These are phyloP conservation scores for Garra rufa DNA, from an alignment of 2,113 vertebrate species.

Conservation along the genomic window DNA sequence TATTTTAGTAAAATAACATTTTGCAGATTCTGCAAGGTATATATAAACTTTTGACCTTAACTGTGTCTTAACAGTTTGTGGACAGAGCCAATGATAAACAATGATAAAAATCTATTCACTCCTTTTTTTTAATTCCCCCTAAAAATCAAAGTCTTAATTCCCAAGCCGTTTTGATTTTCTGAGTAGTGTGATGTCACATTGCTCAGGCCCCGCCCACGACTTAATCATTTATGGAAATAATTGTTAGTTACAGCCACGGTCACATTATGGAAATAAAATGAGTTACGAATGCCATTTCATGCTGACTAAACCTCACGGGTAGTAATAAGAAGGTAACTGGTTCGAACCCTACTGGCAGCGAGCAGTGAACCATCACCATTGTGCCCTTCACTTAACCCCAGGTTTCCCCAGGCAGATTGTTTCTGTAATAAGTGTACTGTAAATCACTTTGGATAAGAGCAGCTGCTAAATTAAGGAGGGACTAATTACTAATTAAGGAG, in stretches of 20 bases:
- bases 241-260: neutral
- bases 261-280: slow-evolving; percentile 3
- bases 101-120: too few species aligned
- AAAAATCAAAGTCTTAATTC: too few species aligned
- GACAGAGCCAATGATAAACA: too few species aligned
- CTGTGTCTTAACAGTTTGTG: too few species aligned
- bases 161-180: too few species aligned
- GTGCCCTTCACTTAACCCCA: neutral
- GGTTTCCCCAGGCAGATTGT: neutral
- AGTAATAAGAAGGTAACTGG: neutral
- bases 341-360: neutral
- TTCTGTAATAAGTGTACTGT: slow-evolving; percentile 6
- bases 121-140: too few species aligned
- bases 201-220: too few species aligned
- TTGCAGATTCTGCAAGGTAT: too few species aligned
- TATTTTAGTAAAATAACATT: too few species aligned
- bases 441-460: slow-evolving; percentile 1
- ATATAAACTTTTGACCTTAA: too few species aligned
- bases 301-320: neutral
- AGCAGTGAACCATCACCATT: neutral
- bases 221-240: neutral
- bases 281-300: neutral
- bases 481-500: slow-evolving; percentile 20
- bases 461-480: slow-evolving; percentile 2
- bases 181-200: too few species aligned